Base-by-base conservation (phyloP, 2,888 invertebrate species). In the Cheilosia variabilis region DNA sequence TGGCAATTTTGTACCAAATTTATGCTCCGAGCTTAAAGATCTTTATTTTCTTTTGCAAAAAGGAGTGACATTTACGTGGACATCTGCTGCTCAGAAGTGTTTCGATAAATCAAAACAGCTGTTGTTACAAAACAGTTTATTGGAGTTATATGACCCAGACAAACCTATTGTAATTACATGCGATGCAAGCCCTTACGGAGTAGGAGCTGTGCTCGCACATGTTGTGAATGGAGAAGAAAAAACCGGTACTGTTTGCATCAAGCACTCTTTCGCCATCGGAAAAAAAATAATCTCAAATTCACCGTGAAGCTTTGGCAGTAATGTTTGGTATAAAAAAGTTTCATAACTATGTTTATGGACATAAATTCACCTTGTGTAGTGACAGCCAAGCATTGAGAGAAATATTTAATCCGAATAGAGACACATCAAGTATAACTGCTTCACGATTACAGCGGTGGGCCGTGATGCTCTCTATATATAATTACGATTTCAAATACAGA, bases 121-220 rank as follows among this genome's bases (percentile, higher is more conserved):
- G 41, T 15, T 41, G 41, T 17, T 57, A 19, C 55, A 65, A 15
- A 65, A 45, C 17, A 57, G 43, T n/a, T 52, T 77, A 27, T 76
- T 87, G 17, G 65, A 50, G 17, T 19, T 58, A 13, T 87, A 52
- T 69, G 87, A 87, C 66, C 72, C 81, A 31, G 27, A 31, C 47
- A 77, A 81, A 62, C 52, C 13, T 5, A 47, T 47, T 47, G 47
- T 19, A 2, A 9, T 19, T 19, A 17, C 19, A 17, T 19, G 47
- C 6, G 47, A 47, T 19, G 17, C 19, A 19, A 47, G 19, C 27
- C 27, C 27, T 27, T 27, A 27, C 27, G 27, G 27, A 27, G 27
- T 27, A 6, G 27, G 27, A 27, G 47, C 19, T 47, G 47, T 47
- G 17, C 47, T 47, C 22, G 22, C 47, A 17, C 47, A 27, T 27